phyloP scores from a whole-genome alignment of 2,888 invertebrate species.

The Anagyrus pseudococci region DNA sequence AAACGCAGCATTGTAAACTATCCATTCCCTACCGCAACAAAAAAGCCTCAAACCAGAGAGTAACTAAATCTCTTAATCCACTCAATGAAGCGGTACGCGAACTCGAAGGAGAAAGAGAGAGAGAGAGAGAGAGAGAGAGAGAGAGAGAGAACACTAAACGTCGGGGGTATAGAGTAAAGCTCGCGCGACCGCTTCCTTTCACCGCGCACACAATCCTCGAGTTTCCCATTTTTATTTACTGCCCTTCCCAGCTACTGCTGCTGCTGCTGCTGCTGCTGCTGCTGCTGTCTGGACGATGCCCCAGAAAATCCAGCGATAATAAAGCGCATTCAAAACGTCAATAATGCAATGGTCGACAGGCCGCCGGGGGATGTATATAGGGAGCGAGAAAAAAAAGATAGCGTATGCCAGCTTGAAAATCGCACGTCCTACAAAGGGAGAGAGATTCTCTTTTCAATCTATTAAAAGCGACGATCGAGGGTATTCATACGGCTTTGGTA shows the following conservation, averaged over 20 bases:
- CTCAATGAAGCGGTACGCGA: conserved; percentile 12
- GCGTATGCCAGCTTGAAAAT: background rate
- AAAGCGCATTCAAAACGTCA: conserved; percentile 31
- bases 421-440: too few species aligned
- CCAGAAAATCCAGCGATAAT: conserved; percentile 29
- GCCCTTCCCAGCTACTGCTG: background rate
- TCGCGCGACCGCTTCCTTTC: conserved; percentile 9
- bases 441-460: conserved; percentile 24
- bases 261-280: too few species aligned
- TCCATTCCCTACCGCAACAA: background rate
- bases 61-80: conserved; percentile 31
- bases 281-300: too few species aligned
- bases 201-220: conserved; percentile 16
- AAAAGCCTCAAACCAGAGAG: conserved; percentile 1
- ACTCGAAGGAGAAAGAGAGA: too few species aligned
- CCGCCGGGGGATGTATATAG: background rate
- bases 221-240: conserved; percentile 32
- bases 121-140: background rate
- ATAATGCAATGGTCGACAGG: conserved; percentile 22
- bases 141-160: too few species aligned
- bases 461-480: conserved; percentile 23
- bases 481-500: background rate
- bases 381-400: background rate
- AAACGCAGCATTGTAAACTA: too few species aligned
- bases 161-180: background rate